Evolutionary conservation across 2,797 vertebrate genomes (phyloP).

Genomic region (Cynodonichthys magdalenae): DNA sequence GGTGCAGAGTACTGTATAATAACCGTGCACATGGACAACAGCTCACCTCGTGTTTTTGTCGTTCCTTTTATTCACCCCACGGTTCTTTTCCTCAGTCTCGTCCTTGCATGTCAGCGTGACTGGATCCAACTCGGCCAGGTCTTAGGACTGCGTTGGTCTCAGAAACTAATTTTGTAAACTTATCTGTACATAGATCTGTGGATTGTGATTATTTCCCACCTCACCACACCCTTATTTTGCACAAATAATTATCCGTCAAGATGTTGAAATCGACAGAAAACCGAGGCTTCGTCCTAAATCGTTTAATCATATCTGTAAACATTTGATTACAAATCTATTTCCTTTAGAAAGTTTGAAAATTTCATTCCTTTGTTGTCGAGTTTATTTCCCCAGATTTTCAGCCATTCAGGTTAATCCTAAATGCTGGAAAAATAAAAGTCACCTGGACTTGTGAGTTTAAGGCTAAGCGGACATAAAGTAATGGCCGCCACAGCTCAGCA

Average conservation of each 20-base stretch:
- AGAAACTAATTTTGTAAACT: not conserved
- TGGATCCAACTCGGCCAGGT: conserved; percentile 68
- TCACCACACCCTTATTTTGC: conserved; percentile 53
- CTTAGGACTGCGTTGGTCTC: conserved; percentile 59
- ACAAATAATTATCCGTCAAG: conserved; percentile 46
- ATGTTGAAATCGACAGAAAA: conserved; percentile 51
- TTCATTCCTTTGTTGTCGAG: conserved; percentile 8
- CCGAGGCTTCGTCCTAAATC: conserved; percentile 25
- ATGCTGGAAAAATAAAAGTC: conserved; percentile 5
- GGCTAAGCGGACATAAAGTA: too few species aligned
- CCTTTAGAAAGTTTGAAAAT: not conserved
- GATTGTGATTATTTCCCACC: conserved; percentile 64
- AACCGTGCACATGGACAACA: conserved; percentile 64
- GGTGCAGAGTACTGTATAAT: conserved; percentile 79
- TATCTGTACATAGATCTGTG: conserved; percentile 71
- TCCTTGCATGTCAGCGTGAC: conserved; percentile 67
- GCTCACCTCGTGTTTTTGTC: conserved; percentile 59
- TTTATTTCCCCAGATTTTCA: not conserved
- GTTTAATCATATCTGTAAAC: conserved; percentile 7
- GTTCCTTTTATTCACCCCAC: conserved; percentile 26
- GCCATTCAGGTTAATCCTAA: conserved; percentile 1
- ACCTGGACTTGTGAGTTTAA: not conserved
- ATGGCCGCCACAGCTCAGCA: too few species aligned
- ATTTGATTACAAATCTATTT: not conserved
- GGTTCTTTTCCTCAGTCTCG: conserved; percentile 36